phyloP scores from a whole-genome alignment of 2,797 vertebrate genomes.

The Steatocranus sp. region DNA sequence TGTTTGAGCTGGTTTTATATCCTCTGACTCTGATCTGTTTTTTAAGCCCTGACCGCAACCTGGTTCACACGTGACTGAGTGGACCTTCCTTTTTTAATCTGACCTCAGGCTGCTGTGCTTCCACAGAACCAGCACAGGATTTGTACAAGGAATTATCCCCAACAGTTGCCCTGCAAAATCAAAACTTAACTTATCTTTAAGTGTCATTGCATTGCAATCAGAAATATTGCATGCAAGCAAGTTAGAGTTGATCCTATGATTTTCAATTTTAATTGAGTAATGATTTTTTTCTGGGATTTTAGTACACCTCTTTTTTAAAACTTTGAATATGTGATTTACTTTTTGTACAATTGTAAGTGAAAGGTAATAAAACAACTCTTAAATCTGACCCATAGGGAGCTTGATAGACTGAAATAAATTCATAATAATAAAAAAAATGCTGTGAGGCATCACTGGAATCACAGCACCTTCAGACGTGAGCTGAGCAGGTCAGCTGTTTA shows the following conservation, averaged over 20 bases:
- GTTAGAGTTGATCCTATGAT: background rate
- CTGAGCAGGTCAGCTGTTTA: slow-evolving; percentile 42
- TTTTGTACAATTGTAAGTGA: background rate
- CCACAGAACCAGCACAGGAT: background rate
- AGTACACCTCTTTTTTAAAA: background rate
- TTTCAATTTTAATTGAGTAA: background rate
- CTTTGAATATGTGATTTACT: background rate
- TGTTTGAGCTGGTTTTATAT: slow-evolving; percentile 65
- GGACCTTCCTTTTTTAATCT: slow-evolving; percentile 56
- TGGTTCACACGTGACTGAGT: slow-evolving; percentile 41
- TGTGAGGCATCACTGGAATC: background rate
- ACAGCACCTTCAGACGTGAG: background rate
- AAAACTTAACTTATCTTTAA: background rate
- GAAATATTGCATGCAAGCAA: background rate
- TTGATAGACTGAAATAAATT: background rate
- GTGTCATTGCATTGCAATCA: background rate
- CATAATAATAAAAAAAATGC: background rate
- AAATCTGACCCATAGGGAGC: background rate
- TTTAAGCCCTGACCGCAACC: slow-evolving; percentile 45
- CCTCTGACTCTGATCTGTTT: slow-evolving; percentile 48
- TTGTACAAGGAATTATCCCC: slow-evolving; percentile 8
- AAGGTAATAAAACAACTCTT: background rate
- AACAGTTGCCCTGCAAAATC: background rate
- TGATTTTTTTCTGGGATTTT: background rate
- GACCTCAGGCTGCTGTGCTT: slow-evolving; percentile 43